Conservation (phyloP, 1,140 invertebrate species). For the Reticulitermes speratus region DNA sequence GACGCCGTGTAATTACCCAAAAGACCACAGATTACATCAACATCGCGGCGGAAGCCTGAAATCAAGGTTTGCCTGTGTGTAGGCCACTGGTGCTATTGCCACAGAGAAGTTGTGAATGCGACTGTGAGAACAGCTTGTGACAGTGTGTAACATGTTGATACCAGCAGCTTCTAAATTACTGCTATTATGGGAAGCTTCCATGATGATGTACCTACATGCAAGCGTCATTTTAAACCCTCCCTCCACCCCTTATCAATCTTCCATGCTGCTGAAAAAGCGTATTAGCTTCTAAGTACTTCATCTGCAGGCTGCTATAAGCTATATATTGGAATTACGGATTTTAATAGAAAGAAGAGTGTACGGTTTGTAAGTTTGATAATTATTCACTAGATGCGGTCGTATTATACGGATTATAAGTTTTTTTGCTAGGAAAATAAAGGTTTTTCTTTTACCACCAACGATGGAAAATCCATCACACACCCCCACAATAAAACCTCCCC, state of each 20-base stretch:
- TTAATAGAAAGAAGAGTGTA: neutral
- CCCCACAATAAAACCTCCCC: neutral
- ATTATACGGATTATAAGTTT: neutral
- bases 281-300: neutral
- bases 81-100: too few relatives aligned
- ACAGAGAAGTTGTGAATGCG: too few relatives aligned
- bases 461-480: neutral
- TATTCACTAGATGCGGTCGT: neutral
- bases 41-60: too few relatives aligned
- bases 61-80: too few relatives aligned
- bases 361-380: conserved; percentile 19
- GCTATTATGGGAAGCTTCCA: neutral
- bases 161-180: neutral
- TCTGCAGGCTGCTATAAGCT: neutral
- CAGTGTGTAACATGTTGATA: neutral
- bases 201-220: neutral
- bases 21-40: too few relatives aligned
- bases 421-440: neutral
- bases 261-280: conserved; percentile 1
- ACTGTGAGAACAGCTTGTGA: neutral
- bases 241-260: conserved; percentile 11
- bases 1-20: too few relatives aligned
- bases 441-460: neutral
- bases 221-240: neutral
- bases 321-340: conserved; percentile 1